phyloP scores from a whole-genome alignment of 2,113 vertebrate genomes.

The Uria lomvia region DNA sequence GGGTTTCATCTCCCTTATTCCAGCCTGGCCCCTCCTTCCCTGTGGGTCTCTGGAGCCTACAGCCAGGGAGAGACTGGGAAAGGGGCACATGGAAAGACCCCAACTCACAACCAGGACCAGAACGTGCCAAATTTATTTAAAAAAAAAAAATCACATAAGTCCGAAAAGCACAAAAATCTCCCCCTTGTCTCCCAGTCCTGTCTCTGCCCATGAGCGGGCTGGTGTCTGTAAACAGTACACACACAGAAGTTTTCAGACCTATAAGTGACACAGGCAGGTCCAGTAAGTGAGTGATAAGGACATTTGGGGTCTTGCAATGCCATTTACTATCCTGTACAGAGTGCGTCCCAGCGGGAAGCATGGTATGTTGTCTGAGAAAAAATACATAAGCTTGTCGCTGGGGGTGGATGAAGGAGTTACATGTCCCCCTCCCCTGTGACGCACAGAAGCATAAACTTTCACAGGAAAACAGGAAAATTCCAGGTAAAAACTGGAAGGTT shows the following conservation, averaged over 20 bases:
- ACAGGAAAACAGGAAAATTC: background rate
- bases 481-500: background rate
- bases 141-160: background rate
- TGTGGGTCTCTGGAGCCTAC: background rate
- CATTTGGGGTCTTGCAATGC: background rate
- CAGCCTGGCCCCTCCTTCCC: background rate
- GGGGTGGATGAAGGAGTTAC: background rate
- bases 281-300: background rate
- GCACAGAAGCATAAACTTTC: background rate
- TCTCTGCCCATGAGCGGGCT: background rate
- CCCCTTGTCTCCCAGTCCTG: background rate
- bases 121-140: rapidly evolving
- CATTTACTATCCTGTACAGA: background rate
- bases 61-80: background rate
- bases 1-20: background rate
- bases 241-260: background rate
- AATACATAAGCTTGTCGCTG: background rate
- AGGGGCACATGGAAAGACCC: background rate
- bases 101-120: background rate
- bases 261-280: background rate
- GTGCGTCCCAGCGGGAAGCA: rapidly evolving
- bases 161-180: background rate
- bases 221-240: background rate
- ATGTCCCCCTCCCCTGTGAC: background rate
- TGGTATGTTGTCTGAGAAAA: background rate